phyloP scores from a whole-genome alignment of 1,140 invertebrate genomes.

The Geopemphigus sp. region DNA sequence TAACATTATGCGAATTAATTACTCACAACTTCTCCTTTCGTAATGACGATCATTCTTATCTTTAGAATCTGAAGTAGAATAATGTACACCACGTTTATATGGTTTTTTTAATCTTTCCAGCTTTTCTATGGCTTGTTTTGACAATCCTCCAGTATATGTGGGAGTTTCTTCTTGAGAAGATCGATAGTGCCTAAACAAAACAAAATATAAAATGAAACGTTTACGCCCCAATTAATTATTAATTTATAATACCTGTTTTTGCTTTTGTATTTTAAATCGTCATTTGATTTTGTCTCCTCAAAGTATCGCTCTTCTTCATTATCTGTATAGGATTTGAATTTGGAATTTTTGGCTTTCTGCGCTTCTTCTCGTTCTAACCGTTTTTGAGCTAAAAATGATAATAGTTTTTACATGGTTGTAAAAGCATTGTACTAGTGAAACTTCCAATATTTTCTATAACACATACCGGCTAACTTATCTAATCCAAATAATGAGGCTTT shows the following conservation, averaged over 20 bases:
- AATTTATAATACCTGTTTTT: conserved; percentile 51
- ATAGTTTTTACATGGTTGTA: background rate
- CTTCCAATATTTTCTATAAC: background rate
- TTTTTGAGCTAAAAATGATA: conserved; percentile 60
- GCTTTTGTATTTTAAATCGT: conserved; percentile 51
- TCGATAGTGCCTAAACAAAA: conserved; percentile 67
- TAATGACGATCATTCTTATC: conserved; percentile 17
- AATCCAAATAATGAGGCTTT: conserved; percentile 76
- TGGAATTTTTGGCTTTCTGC: conserved; percentile 54
- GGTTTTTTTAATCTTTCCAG: conserved; percentile 66
- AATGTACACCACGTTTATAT: conserved; percentile 60
- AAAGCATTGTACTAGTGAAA: background rate
- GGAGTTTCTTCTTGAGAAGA: conserved; percentile 82
- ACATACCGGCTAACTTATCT: conserved; percentile 75
- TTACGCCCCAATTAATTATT: background rate
- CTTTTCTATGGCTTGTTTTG: conserved; percentile 71
- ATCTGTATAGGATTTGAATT: conserved; percentile 66
- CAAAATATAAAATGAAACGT: background rate
- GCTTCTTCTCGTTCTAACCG: conserved; percentile 64
- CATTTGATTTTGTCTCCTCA: conserved; percentile 53
- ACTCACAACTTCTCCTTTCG: conserved; percentile 50
- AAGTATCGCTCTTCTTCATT: conserved; percentile 60
- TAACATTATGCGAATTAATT: background rate
- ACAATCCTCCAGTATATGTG: conserved; percentile 87
- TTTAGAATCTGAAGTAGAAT: conserved; percentile 53